Percentiles rank a stretch among this genome's conserved stretches.
phyloP scores from a whole-genome alignment of 2,113 vertebrate species.

The Planiliza haematocheilus region DNA sequence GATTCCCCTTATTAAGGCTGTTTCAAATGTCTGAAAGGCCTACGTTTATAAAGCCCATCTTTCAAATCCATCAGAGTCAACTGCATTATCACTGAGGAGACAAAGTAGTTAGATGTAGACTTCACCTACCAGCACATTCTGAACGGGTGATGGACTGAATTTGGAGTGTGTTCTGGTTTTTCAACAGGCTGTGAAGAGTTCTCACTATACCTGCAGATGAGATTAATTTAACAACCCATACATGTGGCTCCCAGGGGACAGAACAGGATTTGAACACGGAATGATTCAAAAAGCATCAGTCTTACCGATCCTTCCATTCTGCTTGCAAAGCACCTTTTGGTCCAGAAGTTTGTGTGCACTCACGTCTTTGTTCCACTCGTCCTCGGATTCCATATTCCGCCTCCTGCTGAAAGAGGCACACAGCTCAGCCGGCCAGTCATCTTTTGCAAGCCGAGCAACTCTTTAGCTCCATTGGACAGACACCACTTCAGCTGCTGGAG shows the following conservation, averaged over 20 bases:
- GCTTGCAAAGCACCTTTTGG: constrained; percentile 59
- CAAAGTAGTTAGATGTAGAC: not conserved
- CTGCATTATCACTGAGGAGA: no score
- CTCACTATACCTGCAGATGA: constrained; percentile 70
- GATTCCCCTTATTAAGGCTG: no score
- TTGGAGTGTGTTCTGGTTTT: constrained; percentile 70
- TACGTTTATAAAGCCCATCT: no score
- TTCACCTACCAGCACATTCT: constrained; percentile 75
- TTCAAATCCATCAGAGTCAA: no score
- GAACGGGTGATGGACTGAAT: constrained; percentile 72
- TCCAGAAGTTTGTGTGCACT: constrained; percentile 63
- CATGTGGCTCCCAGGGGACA: no score
- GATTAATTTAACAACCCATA: not conserved
- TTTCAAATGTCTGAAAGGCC: no score
- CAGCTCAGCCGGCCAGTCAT: constrained; percentile 55
- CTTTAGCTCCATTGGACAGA: constrained; percentile 56
- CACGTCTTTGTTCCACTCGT: constrained; percentile 73
- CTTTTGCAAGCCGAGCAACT: constrained; percentile 36
- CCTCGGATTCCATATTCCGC: constrained; percentile 76
- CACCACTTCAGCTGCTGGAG: constrained; percentile 21
- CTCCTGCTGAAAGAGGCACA: constrained; percentile 72
- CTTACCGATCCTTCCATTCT: constrained; percentile 59
- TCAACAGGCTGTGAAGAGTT: constrained; percentile 76
- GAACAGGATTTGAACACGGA: no score
- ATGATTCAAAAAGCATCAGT: not conserved